These are phyloP conservation scores for Ariolimax columbianus DNA, from an alignment of 2,888 invertebrate genomes.

Conservation along the genomic window DNA sequence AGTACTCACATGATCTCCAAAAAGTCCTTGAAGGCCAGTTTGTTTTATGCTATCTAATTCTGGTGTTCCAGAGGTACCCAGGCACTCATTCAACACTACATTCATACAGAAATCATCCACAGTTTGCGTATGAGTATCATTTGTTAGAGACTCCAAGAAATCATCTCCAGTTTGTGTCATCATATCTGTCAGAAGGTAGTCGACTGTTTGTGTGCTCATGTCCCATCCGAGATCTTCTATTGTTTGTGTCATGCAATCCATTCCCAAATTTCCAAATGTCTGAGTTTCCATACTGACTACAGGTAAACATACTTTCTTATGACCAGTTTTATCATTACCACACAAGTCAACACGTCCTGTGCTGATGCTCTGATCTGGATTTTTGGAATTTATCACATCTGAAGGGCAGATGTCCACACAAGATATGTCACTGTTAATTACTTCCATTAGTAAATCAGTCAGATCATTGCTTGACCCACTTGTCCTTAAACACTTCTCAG, in stretches of 20 bases:
- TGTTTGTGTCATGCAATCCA: slow-evolving; percentile 42
- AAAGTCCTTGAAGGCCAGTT: not conserved
- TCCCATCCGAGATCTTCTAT: slow-evolving; percentile 31
- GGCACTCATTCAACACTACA: not conserved
- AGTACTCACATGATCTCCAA: slow-evolving; percentile 39
- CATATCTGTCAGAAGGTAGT: slow-evolving; percentile 36
- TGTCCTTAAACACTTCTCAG: not conserved
- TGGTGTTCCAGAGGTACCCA: not conserved
- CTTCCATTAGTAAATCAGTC: slow-evolving; percentile 34
- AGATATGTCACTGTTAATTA: not conserved
- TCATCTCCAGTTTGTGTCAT: slow-evolving; percentile 51
- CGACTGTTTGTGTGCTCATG: slow-evolving; percentile 33
- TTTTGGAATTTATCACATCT: not conserved
- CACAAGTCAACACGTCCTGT: not conserved
- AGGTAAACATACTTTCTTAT: not conserved
- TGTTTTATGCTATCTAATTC: not conserved
- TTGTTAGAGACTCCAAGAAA: slow-evolving; percentile 38
- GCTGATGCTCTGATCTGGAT: not conserved
- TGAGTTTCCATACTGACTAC: slow-evolving; percentile 42
- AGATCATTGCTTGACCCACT: slow-evolving; percentile 20
- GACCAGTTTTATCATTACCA: not conserved
- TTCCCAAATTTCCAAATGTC: slow-evolving; percentile 28
- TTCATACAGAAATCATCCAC: slow-evolving; percentile 35
- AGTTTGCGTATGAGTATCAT: slow-evolving; percentile 39
- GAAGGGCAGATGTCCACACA: not conserved